Percentiles rank a stretch among this genome's conserved stretches.
These are phyloP conservation scores for Nebria ingens DNA, from an alignment of 1,140 invertebrate species.

Conservation along the genomic window DNA sequence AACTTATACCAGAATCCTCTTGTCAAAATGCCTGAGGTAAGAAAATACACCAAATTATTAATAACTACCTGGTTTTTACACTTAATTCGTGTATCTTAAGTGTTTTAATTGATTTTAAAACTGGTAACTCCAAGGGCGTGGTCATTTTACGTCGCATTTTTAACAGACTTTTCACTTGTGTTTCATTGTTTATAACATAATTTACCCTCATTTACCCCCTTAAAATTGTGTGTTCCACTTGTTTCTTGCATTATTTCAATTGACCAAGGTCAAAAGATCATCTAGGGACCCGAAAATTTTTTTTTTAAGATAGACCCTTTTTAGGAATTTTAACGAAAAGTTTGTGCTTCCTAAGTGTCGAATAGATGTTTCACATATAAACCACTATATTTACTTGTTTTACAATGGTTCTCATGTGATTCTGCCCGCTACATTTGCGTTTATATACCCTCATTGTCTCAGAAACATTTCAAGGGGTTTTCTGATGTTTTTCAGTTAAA, in stretches of 20 bases:
- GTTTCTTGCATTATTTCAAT: conserved; percentile 36
- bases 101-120: too few relatives aligned
- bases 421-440: too few relatives aligned
- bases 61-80: neutral
- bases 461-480: too few relatives aligned
- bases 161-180: neutral
- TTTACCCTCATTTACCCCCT: neutral
- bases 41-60: neutral
- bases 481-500: too few relatives aligned
- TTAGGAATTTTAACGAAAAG: conserved; percentile 59
- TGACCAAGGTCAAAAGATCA: conserved; percentile 38
- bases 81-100: neutral
- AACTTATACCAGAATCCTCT: neutral
- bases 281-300: conserved; percentile 34
- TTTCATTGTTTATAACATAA: neutral
- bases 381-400: neutral
- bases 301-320: conserved; percentile 58
- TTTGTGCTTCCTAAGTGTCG: conserved; percentile 31
- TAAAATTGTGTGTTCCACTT: conserved; percentile 37
- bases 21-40: neutral
- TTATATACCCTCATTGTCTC: too few relatives aligned
- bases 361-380: conserved; percentile 9
- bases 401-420: neutral
- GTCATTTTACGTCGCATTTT: neutral
- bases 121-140: neutral